Evolutionary conservation across 1,140 invertebrate genomes (phyloP), one percentile per base, ranked within the genome.

Genomic region (Grapholita molesta): DNA sequence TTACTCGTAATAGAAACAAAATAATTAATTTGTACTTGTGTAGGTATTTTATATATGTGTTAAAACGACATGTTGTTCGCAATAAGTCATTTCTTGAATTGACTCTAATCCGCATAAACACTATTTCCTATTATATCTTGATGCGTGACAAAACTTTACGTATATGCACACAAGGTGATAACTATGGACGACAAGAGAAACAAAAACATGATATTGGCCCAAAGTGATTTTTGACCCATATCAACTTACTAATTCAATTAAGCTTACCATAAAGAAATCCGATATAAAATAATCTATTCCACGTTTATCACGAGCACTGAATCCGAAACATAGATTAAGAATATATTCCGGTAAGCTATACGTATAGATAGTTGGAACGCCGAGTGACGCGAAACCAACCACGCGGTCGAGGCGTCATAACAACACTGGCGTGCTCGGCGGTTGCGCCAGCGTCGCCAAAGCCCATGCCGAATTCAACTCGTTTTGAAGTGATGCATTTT

Each of bases 401-500:
- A 68, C 55, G 53, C 82, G 57, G 76, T 70, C 70, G 70, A 55
- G 72, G 72, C 74, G 75, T 71, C 70, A 72, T 69, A 72, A 71
- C 72, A 74, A 72, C 69, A 84, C 85, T 88, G 85, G 79, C 78
- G 70, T 75, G 71, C 69, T 72, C 61, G 42, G 5, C 21, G 52
- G 32, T 76, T 88, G 88, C 88, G 89, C 89, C 72, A 86, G 86
- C 84, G 87, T 82, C 89, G 80, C 68, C 78, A 71, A 66, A 87
- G 80, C 69, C 78, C 72, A 66, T 84, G 78, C 79, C 80, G 83
- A 84, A 82, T 84, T 76, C 78, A 85, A 73, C 77, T 89, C 86
- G 86, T 90, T 90, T 86, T 85, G 80, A 88, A 90, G 79, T 82
- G 77, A 72, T 91, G 88, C 84, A 91, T 91, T 89, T 91, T 91